These are phyloP conservation scores for Pantherophis alleghaniensis DNA, from an alignment of 2,797 vertebrate species.

Conservation along the genomic window DNA sequence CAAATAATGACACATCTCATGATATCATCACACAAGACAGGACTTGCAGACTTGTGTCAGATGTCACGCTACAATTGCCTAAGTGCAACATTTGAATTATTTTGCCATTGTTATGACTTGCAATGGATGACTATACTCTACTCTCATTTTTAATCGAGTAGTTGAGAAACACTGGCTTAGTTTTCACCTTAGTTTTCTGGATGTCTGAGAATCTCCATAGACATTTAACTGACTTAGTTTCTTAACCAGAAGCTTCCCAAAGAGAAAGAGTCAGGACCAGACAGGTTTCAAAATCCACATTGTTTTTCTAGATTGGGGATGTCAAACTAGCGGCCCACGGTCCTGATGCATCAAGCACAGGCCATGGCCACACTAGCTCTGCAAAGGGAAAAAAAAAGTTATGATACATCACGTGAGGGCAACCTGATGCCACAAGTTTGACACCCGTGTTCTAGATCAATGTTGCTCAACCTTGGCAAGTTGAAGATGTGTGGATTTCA, in stretches of 20 bases:
- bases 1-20: not conserved
- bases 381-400: too few relatives aligned
- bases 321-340: too few relatives aligned
- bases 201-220: not conserved
- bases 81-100: not conserved
- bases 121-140: not conserved
- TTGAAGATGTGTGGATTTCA: not conserved
- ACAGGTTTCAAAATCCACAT: not conserved
- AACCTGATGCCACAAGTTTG: too few relatives aligned
- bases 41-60: not conserved
- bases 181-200: too few relatives aligned
- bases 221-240: not conserved
- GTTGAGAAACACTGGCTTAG: not conserved
- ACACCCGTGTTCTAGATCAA: too few relatives aligned
- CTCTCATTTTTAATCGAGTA: not conserved
- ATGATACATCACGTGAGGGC: too few relatives aligned
- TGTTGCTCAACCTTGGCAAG: not conserved
- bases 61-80: not conserved
- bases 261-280: not conserved
- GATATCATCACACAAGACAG: not conserved
- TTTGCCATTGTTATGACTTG: not conserved
- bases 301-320: not conserved
- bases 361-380: too few relatives aligned
- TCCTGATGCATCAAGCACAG: too few relatives aligned
- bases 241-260: not conserved